Conservation (phyloP, 2,113 vertebrate genomes). For the Orcinus orca region DNA sequence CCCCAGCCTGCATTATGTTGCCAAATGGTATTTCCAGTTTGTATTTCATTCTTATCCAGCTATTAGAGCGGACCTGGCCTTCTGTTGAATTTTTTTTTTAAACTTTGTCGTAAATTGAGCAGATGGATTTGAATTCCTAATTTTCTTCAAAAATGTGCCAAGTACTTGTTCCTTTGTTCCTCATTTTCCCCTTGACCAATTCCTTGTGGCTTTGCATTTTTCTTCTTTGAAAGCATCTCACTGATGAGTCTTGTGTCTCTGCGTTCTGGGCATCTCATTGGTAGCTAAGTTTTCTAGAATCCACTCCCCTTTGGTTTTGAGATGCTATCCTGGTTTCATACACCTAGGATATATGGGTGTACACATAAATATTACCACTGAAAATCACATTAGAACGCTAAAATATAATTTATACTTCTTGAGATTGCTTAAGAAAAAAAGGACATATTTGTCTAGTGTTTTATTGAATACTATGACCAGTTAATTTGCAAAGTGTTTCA, state of each 20-base stretch:
- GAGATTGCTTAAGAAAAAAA: conserved; percentile 5
- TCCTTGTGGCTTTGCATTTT: conserved; percentile 52
- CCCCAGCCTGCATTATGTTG: not conserved
- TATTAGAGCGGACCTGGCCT: conserved; percentile 70
- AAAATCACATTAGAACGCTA: conserved; percentile 21
- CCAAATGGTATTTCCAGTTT: conserved; percentile 67
- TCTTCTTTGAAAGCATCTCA: conserved; percentile 26
- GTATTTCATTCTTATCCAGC: conserved; percentile 56
- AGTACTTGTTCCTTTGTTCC: conserved; percentile 70
- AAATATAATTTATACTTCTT: not conserved
- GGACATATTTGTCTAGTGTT: not conserved
- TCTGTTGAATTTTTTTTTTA: conserved; percentile 65
- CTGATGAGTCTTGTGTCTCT: not conserved
- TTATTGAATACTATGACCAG: not conserved
- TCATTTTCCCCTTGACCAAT: conserved; percentile 71
- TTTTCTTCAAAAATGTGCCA: conserved; percentile 72
- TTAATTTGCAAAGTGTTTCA: not conserved
- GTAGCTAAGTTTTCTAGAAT: not conserved
- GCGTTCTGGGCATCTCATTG: not conserved
- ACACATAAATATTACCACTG: not conserved
- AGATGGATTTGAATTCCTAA: conserved; percentile 78
- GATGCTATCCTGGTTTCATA: not conserved
- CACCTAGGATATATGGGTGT: not conserved
- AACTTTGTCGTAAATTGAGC: conserved; percentile 72
- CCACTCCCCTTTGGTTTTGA: not conserved